Evolutionary conservation across 2,113 vertebrate genomes (phyloP).

Genomic region (Plecotus auritus): DNA sequence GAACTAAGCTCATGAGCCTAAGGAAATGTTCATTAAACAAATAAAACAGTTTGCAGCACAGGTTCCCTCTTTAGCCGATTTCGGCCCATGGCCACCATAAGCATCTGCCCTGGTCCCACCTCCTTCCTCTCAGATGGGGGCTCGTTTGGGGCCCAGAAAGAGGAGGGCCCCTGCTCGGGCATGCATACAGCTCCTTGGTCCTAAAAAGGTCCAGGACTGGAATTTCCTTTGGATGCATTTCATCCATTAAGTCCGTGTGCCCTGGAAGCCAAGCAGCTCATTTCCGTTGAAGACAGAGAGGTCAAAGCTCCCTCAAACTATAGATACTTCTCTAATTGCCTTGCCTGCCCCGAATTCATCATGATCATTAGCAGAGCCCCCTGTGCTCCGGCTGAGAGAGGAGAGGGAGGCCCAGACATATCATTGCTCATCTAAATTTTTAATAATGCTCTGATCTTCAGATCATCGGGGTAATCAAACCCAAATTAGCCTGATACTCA

Average conservation of each 20-base stretch:
- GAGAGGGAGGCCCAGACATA: not conserved
- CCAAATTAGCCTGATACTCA: slow-evolving; percentile 61
- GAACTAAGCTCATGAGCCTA: rapidly evolving
- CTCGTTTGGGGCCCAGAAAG: rapidly evolving
- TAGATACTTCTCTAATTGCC: slow-evolving; percentile 51
- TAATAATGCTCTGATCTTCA: slow-evolving; percentile 56
- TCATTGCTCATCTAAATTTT: slow-evolving; percentile 68
- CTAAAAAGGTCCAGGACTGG: not conserved
- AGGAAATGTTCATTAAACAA: not conserved
- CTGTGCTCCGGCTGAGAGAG: not conserved
- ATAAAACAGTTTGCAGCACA: not conserved
- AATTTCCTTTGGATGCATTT: not conserved
- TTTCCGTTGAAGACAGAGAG: slow-evolving; percentile 1
- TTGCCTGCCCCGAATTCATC: not conserved
- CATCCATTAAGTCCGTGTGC: not conserved
- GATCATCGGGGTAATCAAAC: slow-evolving; percentile 59
- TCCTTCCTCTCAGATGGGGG: not conserved
- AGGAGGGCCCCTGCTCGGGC: not conserved
- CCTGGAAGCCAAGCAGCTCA: not conserved
- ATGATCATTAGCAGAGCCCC: slow-evolving; percentile 53
- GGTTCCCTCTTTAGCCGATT: not conserved
- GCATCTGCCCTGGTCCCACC: not conserved
- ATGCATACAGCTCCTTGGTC: rapidly evolving
- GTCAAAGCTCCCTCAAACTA: not conserved
- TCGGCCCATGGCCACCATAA: not conserved